Percentiles rank a stretch among this genome's conserved stretches.
phyloP scores from a whole-genome alignment of 2,113 vertebrate genomes.

The Todiramphus saurophagus region DNA sequence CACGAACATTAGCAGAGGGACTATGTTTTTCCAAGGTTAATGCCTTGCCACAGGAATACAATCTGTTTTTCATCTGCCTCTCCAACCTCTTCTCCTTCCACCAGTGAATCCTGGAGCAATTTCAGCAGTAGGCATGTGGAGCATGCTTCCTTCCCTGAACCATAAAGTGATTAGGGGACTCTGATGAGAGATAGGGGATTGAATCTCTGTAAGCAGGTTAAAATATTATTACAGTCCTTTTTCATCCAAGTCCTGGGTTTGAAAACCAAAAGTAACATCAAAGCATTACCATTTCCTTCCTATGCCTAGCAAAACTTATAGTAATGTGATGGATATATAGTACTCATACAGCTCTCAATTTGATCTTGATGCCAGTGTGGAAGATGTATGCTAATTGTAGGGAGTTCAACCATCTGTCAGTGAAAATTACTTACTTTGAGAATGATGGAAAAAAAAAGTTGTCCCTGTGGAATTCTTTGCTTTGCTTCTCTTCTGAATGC shows the following conservation, averaged over 20 bases:
- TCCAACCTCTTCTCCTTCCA: neutral
- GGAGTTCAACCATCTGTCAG: neutral
- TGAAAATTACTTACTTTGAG: neutral
- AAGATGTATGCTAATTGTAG: neutral
- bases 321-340: neutral
- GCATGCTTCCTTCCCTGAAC: conserved; percentile 16
- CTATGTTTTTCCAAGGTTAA: conserved; percentile 36
- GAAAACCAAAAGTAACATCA: conserved; percentile 41
- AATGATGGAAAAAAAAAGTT: neutral
- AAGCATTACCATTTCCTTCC: conserved; percentile 36
- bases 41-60: conserved; percentile 10
- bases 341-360: neutral
- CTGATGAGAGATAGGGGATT: neutral
- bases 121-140: conserved; percentile 50
- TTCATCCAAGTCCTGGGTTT: neutral
- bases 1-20: conserved; percentile 28
- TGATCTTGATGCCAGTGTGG: neutral
- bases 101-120: neutral
- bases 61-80: conserved; percentile 58
- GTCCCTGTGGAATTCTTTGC: neutral
- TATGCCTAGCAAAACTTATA: neutral
- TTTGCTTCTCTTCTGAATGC: neutral
- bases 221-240: conserved; percentile 40
- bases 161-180: neutral
- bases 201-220: conserved; percentile 33